These are phyloP conservation scores for Troides oblongomaculatus DNA, from an alignment of 2,888 invertebrate species.

Conservation along the genomic window DNA sequence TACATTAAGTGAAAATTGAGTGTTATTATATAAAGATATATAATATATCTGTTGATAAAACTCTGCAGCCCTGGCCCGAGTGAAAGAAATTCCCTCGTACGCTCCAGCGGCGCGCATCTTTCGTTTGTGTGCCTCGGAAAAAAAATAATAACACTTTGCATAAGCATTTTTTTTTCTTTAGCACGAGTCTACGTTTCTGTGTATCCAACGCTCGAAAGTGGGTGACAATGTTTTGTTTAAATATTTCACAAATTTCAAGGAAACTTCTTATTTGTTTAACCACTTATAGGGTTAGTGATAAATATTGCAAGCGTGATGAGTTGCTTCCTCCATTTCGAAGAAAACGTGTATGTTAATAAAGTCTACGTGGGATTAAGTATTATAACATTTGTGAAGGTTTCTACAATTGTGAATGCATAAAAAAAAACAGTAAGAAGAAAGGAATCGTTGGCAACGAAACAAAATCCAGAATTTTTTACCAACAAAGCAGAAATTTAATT, in stretches of 20 bases:
- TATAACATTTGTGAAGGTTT: too few relatives aligned
- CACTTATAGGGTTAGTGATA: not conserved
- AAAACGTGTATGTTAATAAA: too few relatives aligned
- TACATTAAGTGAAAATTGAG: too few relatives aligned
- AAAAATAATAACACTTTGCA: slow-evolving; percentile 77
- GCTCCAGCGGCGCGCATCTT: slow-evolving; percentile 42
- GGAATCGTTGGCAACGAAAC: too few relatives aligned
- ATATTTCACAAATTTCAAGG: not conserved
- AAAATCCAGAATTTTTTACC: too few relatives aligned
- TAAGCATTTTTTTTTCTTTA: slow-evolving; percentile 66
- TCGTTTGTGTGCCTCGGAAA: slow-evolving; percentile 34
- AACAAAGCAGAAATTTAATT: too few relatives aligned
- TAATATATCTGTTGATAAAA: slow-evolving; percentile 1
- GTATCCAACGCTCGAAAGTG: slow-evolving; percentile 55
- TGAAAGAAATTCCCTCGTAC: slow-evolving; percentile 48
- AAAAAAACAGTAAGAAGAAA: too few relatives aligned
- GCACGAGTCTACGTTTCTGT: slow-evolving; percentile 50
- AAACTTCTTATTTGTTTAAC: not conserved
- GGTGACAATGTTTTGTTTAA: slow-evolving; percentile 38
- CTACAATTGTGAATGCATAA: too few relatives aligned
- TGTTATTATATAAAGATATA: too few relatives aligned
- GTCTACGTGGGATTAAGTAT: too few relatives aligned
- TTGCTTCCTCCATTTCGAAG: not conserved
- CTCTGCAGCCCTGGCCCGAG: slow-evolving; percentile 44
- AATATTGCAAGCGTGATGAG: not conserved